These are phyloP conservation scores for Melanostoma scalare DNA, from an alignment of 2,888 invertebrate species.

Conservation along the genomic window DNA sequence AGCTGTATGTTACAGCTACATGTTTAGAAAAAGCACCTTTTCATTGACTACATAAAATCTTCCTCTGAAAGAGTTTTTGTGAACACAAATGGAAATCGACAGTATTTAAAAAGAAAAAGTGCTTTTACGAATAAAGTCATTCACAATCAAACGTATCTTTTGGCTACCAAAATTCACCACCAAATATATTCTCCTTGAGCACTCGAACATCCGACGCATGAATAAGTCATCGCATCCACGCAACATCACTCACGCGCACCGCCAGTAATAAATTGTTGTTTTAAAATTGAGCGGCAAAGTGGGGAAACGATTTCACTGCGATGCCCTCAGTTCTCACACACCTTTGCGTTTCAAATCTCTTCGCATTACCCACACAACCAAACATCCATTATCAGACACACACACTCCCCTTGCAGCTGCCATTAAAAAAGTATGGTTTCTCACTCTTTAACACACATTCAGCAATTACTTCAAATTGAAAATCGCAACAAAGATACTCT, in stretches of 20 bases:
- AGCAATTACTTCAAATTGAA: conserved; percentile 17
- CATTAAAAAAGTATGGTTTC: conserved; percentile 19
- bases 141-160: background rate
- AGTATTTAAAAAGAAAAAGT: no score
- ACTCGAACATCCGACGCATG: conserved; percentile 48
- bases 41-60: no score
- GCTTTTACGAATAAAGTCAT: no score
- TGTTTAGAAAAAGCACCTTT: no score
- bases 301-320: conserved; percentile 26
- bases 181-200: no score
- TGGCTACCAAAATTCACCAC: no score
- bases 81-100: no score
- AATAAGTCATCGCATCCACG: conserved; percentile 37
- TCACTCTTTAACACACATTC: conserved; percentile 19
- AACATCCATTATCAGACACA: background rate
- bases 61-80: no score
- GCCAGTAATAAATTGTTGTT: conserved; percentile 12
- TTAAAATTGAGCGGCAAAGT: conserved; percentile 35
- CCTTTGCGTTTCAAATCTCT: background rate
- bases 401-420: conserved; percentile 44
- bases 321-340: conserved; percentile 6
- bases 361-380: background rate
- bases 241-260: conserved; percentile 2
- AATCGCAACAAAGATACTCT: conserved; percentile 12
- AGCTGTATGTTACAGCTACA: no score